Evolutionary conservation across 2,113 vertebrate genomes (phyloP), one percentile per base, ranked within the genome.

Genomic region (Chamaetylas fuelleborni): DNA sequence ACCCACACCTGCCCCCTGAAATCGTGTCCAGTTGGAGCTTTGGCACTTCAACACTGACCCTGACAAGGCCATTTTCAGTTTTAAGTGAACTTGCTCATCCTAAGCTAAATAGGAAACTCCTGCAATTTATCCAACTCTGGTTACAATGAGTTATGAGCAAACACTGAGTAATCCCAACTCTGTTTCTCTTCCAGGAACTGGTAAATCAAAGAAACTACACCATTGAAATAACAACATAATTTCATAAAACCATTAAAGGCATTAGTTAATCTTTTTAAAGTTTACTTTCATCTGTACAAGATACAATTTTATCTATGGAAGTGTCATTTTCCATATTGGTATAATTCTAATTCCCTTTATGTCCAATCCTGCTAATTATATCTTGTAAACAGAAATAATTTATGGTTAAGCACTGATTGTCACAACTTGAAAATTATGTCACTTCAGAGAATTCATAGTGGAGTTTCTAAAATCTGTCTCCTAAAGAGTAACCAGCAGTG

Each of bases 351-450:
- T 80, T 95, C 65, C 76, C 76, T 81, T 92, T 90, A 53, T 76
- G 83, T 91, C 87, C 65, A 92, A 19, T 92, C 88, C 76, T 93
- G 85, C 43, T 91, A 88, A 94, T 93, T 96, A 87, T 57, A 69
- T 77, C 84, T 84, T 93, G 84, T 65, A 93, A 93, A 69, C 6
- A 81, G 78, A 92, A 58, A 48, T 62, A 67, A 94, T 87, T 93
- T 94, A 48, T 58, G 72, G 87, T 94, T 92, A 92, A 91, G 42
- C 26, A 71, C 28, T 82, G 72, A 81, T 67, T 87, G 93, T 84
- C 65, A 73, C 71, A 94, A 76, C 53, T 91, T 85, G 81, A 77
- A 80, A 88, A 92, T 53, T 92, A 92, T 69, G 64, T 65, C 5
- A 58, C 56, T 86, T 66, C 80, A 77, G 53, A 77, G 62, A 87